A percentile compares a stretch with the other conserved stretches of the same genome.
phyloP scores from a whole-genome alignment of 2,888 invertebrate species.

The Hydraecia micacea region DNA sequence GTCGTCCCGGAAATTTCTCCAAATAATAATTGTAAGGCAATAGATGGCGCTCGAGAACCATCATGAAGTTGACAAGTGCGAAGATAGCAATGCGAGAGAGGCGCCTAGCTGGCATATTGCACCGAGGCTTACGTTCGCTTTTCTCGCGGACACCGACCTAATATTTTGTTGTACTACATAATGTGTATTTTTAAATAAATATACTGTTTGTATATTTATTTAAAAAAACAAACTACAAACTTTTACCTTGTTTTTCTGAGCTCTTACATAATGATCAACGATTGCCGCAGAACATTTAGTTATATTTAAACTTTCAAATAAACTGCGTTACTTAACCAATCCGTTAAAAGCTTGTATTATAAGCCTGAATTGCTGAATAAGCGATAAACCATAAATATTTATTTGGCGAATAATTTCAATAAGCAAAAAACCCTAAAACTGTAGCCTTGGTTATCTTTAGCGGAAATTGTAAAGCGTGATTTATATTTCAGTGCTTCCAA shows the following conservation, averaged over 20 bases:
- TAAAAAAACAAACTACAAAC: too few species aligned
- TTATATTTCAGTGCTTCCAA: constrained; percentile 50
- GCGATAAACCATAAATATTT: constrained; percentile 36
- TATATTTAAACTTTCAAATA: constrained; percentile 38
- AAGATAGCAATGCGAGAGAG: too few species aligned
- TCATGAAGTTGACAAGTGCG: too few species aligned
- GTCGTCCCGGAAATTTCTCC: background rate
- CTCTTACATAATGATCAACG: constrained; percentile 41
- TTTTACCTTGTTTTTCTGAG: too few species aligned
- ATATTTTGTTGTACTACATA: too few species aligned
- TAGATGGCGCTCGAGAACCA: too few species aligned
- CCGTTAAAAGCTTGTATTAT: constrained; percentile 28
- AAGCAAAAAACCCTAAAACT: constrained; percentile 33
- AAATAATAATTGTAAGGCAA: constrained; percentile 7
- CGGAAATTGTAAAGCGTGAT: constrained; percentile 57
- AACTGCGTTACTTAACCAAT: constrained; percentile 25
- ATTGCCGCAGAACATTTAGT: constrained; percentile 41
- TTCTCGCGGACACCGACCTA: too few species aligned
- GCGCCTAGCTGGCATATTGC: too few species aligned
- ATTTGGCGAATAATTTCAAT: constrained; percentile 23
- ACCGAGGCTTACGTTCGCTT: too few species aligned
- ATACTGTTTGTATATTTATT: too few species aligned
- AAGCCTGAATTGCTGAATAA: constrained; percentile 5
- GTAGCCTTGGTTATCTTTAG: constrained; percentile 36
- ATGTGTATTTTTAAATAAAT: too few species aligned